phyloP scores from a whole-genome alignment of 2,797 vertebrate genomes.

The Sebastiscus tertius region DNA sequence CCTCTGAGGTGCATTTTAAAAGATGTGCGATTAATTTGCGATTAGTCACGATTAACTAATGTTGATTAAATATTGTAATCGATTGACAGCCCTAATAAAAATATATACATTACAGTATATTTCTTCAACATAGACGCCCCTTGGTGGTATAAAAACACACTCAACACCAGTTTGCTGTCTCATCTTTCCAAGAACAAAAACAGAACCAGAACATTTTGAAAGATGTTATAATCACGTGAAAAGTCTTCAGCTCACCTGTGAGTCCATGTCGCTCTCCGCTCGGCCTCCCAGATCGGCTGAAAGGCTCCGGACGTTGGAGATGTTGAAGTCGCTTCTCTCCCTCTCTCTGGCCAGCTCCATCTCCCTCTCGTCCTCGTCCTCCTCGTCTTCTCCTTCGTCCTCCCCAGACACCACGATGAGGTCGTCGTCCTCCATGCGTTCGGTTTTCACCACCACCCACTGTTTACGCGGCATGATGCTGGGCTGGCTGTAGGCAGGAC shows the following conservation, averaged over 20 bases:
- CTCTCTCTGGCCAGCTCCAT: constrained; percentile 72
- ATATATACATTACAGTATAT: too few species aligned
- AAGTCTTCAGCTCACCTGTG: constrained; percentile 78
- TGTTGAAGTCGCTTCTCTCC: constrained; percentile 85
- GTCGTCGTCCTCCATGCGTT: constrained; percentile 81
- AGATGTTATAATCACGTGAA: not conserved
- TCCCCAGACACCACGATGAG: constrained; percentile 86
- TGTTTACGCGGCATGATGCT: constrained; percentile 91
- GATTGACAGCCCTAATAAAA: too few species aligned
- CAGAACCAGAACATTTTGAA: not conserved
- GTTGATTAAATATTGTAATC: too few species aligned
- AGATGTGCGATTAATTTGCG: too few species aligned
- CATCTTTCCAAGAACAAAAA: not conserved
- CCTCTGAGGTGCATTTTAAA: too few species aligned
- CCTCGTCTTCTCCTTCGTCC: constrained; percentile 82
- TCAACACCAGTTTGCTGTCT: not conserved
- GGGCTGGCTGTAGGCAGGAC: constrained; percentile 85
- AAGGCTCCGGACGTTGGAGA: constrained; percentile 88
- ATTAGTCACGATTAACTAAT: too few species aligned
- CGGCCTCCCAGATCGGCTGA: constrained; percentile 77
- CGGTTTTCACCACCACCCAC: constrained; percentile 91
- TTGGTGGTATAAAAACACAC: not conserved
- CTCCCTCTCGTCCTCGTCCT: constrained; percentile 76
- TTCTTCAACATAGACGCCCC: not conserved
- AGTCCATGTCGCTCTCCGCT: constrained; percentile 78